These are phyloP conservation scores for Hippocampus kuda DNA, from an alignment of 2,797 vertebrate species.

Conservation along the genomic window DNA sequence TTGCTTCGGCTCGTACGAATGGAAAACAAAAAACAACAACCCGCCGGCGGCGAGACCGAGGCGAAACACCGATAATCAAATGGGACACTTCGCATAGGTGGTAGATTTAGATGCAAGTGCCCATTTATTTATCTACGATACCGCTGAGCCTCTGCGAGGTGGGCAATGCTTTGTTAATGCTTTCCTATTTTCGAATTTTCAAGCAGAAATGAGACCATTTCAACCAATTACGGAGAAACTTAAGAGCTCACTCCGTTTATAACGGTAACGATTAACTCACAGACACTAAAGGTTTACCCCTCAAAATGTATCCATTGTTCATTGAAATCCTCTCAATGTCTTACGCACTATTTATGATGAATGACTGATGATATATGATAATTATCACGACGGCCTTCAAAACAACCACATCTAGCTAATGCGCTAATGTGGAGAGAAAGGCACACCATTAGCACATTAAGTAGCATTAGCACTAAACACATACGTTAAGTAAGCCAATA, in stretches of 20 bases:
- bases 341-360: neutral
- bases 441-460: neutral
- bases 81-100: conserved; percentile 3
- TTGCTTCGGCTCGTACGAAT: conserved; percentile 21
- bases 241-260: neutral
- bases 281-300: neutral
- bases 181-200: neutral
- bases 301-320: neutral
- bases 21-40: conserved; percentile 21
- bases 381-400: neutral
- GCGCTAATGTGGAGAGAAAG: neutral
- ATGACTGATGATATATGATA: neutral
- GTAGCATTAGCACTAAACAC: neutral
- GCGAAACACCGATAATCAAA: conserved; percentile 22
- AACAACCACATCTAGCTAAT: neutral
- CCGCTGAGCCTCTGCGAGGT: neutral
- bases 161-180: no score
- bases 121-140: neutral
- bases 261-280: neutral
- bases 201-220: neutral
- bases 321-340: neutral
- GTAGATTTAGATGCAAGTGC: neutral
- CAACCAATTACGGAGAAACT: neutral
- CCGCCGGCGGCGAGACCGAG: conserved; percentile 12
- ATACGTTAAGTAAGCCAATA: neutral